Evolutionary conservation across 2,888 invertebrate species (phyloP).

Genomic region (Microchrysa polita): DNA sequence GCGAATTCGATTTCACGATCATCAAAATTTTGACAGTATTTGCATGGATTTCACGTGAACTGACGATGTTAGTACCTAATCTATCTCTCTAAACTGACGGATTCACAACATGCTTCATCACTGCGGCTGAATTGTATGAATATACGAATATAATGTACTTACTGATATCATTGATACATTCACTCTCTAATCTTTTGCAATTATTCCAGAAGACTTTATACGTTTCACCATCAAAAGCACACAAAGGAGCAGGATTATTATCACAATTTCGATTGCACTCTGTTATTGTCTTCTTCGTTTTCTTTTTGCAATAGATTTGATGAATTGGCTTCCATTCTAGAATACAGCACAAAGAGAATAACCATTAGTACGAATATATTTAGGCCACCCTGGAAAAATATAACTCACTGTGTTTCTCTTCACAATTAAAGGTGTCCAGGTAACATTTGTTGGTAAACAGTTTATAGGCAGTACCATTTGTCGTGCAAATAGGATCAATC

Average conservation of each 20-base stretch:
- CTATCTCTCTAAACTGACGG: no score
- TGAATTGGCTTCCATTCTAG: neutral
- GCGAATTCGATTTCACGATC: no score
- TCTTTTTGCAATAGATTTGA: neutral
- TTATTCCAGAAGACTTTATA: slow-evolving; percentile 13
- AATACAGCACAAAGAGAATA: no score
- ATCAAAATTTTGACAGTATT: no score
- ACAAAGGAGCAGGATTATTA: neutral
- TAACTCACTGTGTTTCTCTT: neutral
- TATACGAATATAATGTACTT: neutral
- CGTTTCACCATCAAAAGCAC: neutral
- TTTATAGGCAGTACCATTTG: slow-evolving; percentile 23
- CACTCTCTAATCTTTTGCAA: neutral
- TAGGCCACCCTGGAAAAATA: no score
- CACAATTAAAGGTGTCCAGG: neutral
- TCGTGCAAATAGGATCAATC: slow-evolving; percentile 25
- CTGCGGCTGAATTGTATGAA: no score
- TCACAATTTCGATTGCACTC: neutral
- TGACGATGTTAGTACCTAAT: no score
- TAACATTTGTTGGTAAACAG: slow-evolving; percentile 10
- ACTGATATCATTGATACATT: slow-evolving; percentile 1
- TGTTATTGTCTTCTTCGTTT: neutral
- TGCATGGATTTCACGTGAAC: no score
- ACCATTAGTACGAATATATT: no score
- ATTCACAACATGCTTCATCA: no score